Conservation (phyloP, 2,888 invertebrate genomes). For the Capitulum mitella region DNA sequence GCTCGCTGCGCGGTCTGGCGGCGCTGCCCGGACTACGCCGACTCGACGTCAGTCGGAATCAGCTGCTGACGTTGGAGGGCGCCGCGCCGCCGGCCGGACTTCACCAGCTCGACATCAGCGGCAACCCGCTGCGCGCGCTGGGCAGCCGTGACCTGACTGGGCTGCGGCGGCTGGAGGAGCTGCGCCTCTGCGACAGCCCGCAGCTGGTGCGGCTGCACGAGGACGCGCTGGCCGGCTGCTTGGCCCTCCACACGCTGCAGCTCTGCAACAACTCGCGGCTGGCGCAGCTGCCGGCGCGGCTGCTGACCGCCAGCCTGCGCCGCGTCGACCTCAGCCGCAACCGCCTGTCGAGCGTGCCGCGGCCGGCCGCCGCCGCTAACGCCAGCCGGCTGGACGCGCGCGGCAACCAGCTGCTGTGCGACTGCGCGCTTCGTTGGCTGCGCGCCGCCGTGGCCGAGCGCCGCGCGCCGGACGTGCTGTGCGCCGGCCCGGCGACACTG, state of each 20-base stretch:
- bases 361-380: background rate
- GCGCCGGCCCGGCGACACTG: background rate
- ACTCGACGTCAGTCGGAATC: background rate
- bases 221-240: background rate
- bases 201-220: background rate
- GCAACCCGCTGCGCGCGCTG: background rate
- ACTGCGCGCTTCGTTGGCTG: constrained; percentile 13
- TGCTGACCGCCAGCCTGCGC: background rate
- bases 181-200: background rate
- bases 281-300: background rate
- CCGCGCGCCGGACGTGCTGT: background rate
- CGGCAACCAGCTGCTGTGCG: background rate
- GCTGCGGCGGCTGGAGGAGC: background rate
- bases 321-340: background rate
- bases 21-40: background rate
- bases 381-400: background rate
- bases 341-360: background rate
- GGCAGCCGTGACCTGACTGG: too few relatives aligned
- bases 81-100: background rate
- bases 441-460: background rate
- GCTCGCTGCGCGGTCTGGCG: background rate
- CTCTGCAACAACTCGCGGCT: background rate
- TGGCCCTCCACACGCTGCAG: background rate
- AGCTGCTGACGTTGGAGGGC: background rate
- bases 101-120: background rate